Percentiles rank a stretch among this genome's conserved stretches.
These are phyloP conservation scores for Gobionotothen gibberifrons DNA, from an alignment of 2,797 vertebrate genomes.

Conservation along the genomic window DNA sequence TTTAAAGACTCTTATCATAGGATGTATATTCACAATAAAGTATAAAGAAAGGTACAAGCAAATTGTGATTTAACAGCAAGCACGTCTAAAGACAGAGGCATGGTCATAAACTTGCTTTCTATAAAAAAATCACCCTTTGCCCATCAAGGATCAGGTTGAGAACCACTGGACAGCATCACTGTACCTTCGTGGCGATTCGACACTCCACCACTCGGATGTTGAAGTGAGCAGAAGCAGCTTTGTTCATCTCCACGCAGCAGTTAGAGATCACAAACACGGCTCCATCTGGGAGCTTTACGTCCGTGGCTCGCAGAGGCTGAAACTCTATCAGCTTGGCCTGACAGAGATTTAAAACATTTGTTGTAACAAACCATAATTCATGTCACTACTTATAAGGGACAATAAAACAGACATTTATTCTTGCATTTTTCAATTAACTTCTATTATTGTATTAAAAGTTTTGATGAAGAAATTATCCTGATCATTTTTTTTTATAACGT, in stretches of 20 bases:
- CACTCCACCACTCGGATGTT: conserved; percentile 98
- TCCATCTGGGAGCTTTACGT: conserved; percentile 91
- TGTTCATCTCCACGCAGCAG: conserved; percentile 97
- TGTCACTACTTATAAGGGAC: not conserved
- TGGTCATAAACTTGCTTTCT: not conserved
- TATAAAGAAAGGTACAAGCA: not conserved
- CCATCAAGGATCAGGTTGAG: not conserved
- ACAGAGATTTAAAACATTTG: conserved; percentile 38
- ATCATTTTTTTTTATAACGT: conserved; percentile 48
- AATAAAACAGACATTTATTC: not conserved
- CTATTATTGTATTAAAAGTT: not conserved
- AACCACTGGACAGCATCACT: not conserved
- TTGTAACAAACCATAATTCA: conserved; percentile 1
- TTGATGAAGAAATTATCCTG: not conserved
- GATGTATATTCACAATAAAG: not conserved
- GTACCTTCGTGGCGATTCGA: conserved; percentile 94
- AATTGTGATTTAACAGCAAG: not conserved
- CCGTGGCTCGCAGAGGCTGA: conserved; percentile 90
- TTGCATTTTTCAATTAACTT: not conserved
- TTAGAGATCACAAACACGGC: conserved; percentile 97
- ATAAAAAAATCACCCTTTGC: not conserved
- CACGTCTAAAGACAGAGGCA: not conserved
- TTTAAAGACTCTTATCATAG: not conserved
- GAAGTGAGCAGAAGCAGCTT: conserved; percentile 95
- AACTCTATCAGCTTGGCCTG: conserved; percentile 99